These are phyloP conservation scores for Drosophila eugracilis DNA, from an alignment of 1,140 invertebrate species.

Conservation along the genomic window DNA sequence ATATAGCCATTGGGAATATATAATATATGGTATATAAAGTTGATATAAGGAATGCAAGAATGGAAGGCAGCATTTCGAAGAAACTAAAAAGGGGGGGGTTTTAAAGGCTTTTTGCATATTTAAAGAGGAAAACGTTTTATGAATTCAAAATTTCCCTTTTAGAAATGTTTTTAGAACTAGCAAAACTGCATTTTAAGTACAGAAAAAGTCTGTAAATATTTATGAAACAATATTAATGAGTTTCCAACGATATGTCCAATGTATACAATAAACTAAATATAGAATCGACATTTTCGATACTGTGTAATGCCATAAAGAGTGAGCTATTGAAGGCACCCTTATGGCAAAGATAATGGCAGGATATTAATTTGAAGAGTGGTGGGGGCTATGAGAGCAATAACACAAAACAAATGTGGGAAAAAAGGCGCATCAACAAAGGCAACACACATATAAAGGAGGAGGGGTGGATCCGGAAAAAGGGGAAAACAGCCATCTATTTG, in stretches of 20 bases:
- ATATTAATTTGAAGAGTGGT: slow-evolving; percentile 1
- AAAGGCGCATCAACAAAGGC: slow-evolving; percentile 10
- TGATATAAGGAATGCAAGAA: neutral
- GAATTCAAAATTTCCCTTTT: no score
- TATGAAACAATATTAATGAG: neutral
- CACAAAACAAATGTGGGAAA: slow-evolving; percentile 50
- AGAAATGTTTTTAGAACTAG: neutral
- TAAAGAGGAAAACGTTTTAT: no score
- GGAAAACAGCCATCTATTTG: slow-evolving; percentile 2
- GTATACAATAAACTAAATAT: neutral
- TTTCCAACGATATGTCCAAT: neutral
- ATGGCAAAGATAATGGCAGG: slow-evolving; percentile 1
- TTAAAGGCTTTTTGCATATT: no score
- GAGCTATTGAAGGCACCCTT: slow-evolving; percentile 10
- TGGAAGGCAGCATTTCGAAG: no score
- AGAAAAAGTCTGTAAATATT: no score
- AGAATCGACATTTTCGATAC: neutral
- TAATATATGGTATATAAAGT: neutral
- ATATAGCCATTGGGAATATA: neutral
- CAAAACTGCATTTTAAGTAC: no score
- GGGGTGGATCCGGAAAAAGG: neutral
- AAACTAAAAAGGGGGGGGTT: no score
- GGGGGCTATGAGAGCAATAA: slow-evolving; percentile 25
- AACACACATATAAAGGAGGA: neutral
- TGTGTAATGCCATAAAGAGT: neutral